A percentile compares a stretch with the other conserved stretches of the same genome.
phyloP scores from a whole-genome alignment of 1,140 invertebrate genomes.

The Spodoptera frugiperda region DNA sequence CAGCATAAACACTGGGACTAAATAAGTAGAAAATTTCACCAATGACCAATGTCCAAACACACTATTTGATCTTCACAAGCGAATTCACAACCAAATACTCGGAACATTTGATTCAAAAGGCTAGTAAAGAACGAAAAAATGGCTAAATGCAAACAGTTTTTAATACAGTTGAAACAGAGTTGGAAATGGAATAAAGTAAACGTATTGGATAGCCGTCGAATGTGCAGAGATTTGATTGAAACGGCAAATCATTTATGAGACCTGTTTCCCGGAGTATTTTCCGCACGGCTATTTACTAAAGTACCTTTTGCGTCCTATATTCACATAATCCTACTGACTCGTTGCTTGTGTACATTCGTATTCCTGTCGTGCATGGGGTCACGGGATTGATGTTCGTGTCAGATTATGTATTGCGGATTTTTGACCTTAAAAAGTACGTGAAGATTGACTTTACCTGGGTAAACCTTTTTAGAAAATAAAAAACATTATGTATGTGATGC shows the following conservation, averaged over 20 bases:
- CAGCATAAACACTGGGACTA: background rate
- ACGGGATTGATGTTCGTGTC: too few species aligned
- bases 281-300: slow-evolving; percentile 48
- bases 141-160: slow-evolving; percentile 13
- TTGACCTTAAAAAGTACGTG: too few species aligned
- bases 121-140: background rate
- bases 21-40: background rate
- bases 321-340: slow-evolving; percentile 28
- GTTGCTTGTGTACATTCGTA: too few species aligned
- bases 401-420: too few species aligned
- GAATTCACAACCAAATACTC: slow-evolving; percentile 23
- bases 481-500: too few species aligned
- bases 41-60: slow-evolving; percentile 5
- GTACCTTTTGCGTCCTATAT: slow-evolving; percentile 44
- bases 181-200: slow-evolving; percentile 33
- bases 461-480: too few species aligned
- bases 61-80: slow-evolving; percentile 12
- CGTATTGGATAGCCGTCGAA: slow-evolving; percentile 22
- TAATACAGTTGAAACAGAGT: slow-evolving; percentile 33
- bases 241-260: slow-evolving; percentile 48
- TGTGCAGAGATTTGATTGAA: slow-evolving; percentile 49
- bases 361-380: too few species aligned
- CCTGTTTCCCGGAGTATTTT: slow-evolving; percentile 35
- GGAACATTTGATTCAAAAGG: slow-evolving; percentile 25
- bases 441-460: too few species aligned